A percentile compares a stretch with the other conserved stretches of the same genome.
phyloP scores from a whole-genome alignment of 1,140 invertebrate species.

The Grapholita molesta region DNA sequence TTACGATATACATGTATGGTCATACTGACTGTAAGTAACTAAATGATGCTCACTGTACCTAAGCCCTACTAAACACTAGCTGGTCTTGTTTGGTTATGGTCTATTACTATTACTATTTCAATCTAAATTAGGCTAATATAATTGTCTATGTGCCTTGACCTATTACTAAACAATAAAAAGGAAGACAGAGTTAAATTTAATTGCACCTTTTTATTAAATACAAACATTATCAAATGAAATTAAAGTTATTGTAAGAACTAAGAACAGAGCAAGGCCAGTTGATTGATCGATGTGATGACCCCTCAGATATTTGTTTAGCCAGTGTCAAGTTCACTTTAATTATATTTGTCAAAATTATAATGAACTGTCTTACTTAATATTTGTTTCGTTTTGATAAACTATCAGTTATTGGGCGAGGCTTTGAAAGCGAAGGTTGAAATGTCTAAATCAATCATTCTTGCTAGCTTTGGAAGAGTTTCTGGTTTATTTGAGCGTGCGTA shows the following conservation, averaged over 20 bases:
- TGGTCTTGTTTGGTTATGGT: conserved; percentile 1
- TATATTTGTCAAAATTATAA: conserved; percentile 49
- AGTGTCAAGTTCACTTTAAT: conserved; percentile 58
- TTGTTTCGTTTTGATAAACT: conserved; percentile 11
- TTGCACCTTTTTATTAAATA: conserved; percentile 20
- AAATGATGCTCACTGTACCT: too few species aligned
- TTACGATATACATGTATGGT: too few species aligned
- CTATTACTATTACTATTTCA: background rate
- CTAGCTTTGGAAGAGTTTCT: too few species aligned
- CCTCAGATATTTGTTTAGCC: conserved; percentile 53
- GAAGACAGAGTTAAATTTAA: conserved; percentile 2
- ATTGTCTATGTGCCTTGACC: background rate
- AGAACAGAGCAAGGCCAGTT: conserved; percentile 40
- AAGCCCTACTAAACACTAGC: too few species aligned
- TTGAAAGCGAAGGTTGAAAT: conserved; percentile 8
- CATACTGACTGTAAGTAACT: too few species aligned
- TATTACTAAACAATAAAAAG: background rate
- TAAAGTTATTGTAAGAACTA: conserved; percentile 28
- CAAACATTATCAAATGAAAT: conserved; percentile 27
- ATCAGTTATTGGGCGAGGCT: background rate
- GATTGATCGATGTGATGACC: conserved; percentile 63
- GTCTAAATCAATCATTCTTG: background rate
- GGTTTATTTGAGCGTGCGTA: too few species aligned
- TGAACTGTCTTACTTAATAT: conserved; percentile 13
- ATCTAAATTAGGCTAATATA: conserved; percentile 10